Evolutionary conservation across 2,113 vertebrate genomes (phyloP).

Genomic region (Xenopus tropicalis): UCB_Xtro_10.0 CM004446.2:115207501-115208000

Average conservation of each 20-base stretch:
- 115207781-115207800: neutral
- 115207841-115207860: neutral
- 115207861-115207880: neutral
- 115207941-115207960: neutral
- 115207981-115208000: too few species aligned
- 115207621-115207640: neutral
- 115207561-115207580: neutral
- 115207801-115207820: neutral
- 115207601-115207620: neutral
- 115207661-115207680: neutral
- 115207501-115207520: neutral
- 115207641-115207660: neutral
- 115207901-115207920: neutral
- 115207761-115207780: neutral
- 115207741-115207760: neutral
- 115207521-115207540: neutral
- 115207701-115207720: too few species aligned
- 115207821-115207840: neutral
- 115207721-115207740: neutral
- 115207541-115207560: too few species aligned
- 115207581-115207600: neutral
- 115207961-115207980: too few species aligned
- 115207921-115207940: slow-evolving; percentile 1
- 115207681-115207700: neutral
- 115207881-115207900: neutral